Base-by-base conservation (phyloP, 2,797 vertebrate species). In the Micromesistius poutassou region DNA sequence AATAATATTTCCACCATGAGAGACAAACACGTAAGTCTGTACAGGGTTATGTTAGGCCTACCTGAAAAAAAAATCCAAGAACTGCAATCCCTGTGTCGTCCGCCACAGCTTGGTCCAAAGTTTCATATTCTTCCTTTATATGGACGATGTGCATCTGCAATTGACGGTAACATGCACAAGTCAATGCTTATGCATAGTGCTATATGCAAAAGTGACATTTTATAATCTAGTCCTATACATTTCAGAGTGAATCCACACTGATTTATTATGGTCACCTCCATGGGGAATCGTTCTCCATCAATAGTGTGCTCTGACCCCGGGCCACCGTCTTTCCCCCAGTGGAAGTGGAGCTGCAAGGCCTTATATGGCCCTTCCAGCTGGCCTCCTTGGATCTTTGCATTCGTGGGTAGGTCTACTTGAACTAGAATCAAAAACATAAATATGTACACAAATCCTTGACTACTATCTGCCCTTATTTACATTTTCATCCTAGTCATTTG, bases 251-350 rank as follows among this genome's bases (percentile, higher is more conserved):
- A n/a, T 55, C 50, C 3, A 55, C 50, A n/a, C 50, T n/a, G 46
- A 50, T 50, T 50, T 19, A 8, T 71, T 4, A 13, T 71, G 16
- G 12, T 71, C n/a, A 97, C 96, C 95, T 97, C 96, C 95, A 97
- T 96, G 77, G 95, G 93, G 72, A 91, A 93, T 76, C 73, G 90
- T 5, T 95, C 89, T 80, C 95, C 95, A 1, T 98, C 87, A 0
- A 98, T 87, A 10, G 89, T 94, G 91, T 98, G 96, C 80, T 98
- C 97, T 0, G 96, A 96, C 25, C 97, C 96, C 0, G 78, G 81
- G 0, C 86, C 50, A 55, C 74, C 81, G 0, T 13, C 12, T 0
- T 42, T 79, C 71, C 95, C 95, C 97, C 96, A 97, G 74, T 98
- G 96, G 16, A 96, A 86, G 76, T 98, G 97, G 66, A 96, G 81